Conservation (phyloP, 1,140 invertebrate genomes). For the Dinothrombium tinctorium region DNA sequence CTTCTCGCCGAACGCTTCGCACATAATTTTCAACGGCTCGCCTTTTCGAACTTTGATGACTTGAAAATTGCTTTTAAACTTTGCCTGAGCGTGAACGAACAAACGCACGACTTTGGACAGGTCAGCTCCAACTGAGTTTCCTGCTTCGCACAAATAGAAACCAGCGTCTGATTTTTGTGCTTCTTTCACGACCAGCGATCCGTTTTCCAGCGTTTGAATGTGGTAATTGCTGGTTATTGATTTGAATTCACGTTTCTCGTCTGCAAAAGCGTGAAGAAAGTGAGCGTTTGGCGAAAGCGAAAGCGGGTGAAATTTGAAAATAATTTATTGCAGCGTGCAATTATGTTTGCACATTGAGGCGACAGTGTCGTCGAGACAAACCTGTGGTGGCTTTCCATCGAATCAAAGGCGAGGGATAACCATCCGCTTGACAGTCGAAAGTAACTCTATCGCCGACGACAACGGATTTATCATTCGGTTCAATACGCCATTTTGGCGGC, state of each 20-base stretch:
- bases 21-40: constrained; percentile 13
- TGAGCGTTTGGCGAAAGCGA: constrained; percentile 24
- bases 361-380: too few species aligned
- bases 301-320: constrained; percentile 17
- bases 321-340: too few species aligned
- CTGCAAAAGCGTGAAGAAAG: too few species aligned
- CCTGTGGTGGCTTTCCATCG: constrained; percentile 17
- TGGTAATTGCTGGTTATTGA: constrained; percentile 15
- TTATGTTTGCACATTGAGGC: too few species aligned
- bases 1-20: constrained; percentile 57
- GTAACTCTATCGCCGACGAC: constrained; percentile 11
- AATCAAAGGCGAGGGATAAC: constrained; percentile 10
- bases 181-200: constrained; percentile 9
- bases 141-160: constrained; percentile 12
- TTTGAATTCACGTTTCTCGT: constrained; percentile 19
- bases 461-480: constrained; percentile 21
- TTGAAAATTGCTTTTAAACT: constrained; percentile 84
- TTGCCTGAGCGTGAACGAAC: constrained; percentile 53
- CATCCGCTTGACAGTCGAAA: constrained; percentile 12
- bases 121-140: constrained; percentile 22
- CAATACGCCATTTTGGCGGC: constrained; percentile 23
- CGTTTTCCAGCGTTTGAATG: constrained; percentile 12
- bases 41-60: constrained; percentile 33
- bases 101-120: constrained; percentile 23
- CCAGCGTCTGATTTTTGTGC: constrained; percentile 8